Base-by-base conservation (phyloP, 2,113 vertebrate genomes). In the Etheostoma cragini region DNA sequence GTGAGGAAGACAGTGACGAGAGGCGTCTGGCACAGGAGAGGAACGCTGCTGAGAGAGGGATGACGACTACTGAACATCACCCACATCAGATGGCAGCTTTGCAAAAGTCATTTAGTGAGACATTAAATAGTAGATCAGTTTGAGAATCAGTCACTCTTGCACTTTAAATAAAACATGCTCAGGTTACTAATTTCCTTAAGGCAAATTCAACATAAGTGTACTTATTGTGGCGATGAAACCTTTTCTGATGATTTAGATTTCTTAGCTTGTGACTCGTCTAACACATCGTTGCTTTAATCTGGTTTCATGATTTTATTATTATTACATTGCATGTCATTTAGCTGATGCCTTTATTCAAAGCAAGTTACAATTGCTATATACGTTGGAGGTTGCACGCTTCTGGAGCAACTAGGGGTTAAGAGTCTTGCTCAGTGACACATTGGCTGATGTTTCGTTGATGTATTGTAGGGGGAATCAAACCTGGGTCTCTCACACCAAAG, bases 31-130 rank as follows among this genome's bases (percentile, higher is more conserved):
- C 38, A 56, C 15, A 47, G 77, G 22, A 72, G 61, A 81, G 68
- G 61, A 74, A 10, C 30, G 54, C 38, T 81, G 53, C 46, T 45
- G 57, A 58, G 4, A 71, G 64, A 61, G 58, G 13, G 24, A 72
- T 56, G 76, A 77, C 56, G 50, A 58, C 57, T 66, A 82, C 58
- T 60, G 0, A 87, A 46, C 81, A 60, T 61, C 73, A 87, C 74
- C 87, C 61, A 87, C 78, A 84, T 72, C 80, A 86, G 83, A 71
- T 53, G 3, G 74, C 77, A 83, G 66, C 54, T 49, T 58, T 71
- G 49, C n/a, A 54, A 30, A 71, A 70, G 71, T 57, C 35, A 67
- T 30, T 68, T 14, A 57, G 19, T 21, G 21, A 24, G 22, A 30
- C 13, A 30, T 50, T 66, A 45, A 33, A 64, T n/a, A 3, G 3